Base-by-base conservation (phyloP, 2,888 invertebrate genomes). In the Ditula angustiorana region DNA sequence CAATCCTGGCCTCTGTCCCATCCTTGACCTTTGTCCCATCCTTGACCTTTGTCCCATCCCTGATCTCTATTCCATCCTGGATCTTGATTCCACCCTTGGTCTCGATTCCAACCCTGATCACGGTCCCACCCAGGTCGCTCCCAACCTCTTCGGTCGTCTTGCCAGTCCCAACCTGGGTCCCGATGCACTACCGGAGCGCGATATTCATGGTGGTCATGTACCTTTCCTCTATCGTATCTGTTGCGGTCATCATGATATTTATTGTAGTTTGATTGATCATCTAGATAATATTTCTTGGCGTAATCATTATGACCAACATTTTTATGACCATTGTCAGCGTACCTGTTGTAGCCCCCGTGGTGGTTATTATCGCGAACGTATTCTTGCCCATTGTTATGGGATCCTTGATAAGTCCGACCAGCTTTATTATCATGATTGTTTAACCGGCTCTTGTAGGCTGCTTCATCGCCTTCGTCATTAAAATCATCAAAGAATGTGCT, bases 401-500 rank as follows among this genome's bases (percentile, higher is more conserved):
- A 80, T 8, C 91, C 91, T 41, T 91, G 86, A 68, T 93, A 93
- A 28, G 79, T 84, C 49, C 89, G 82, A 8, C 86, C 90, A 2
- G 86, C 91, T 13, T 89, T 86, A 66, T 91, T 88, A 59, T 92
- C 90, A 62, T 89, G 82, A 55, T 77, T 87, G 61, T 91, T 92
- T 7, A 86, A 64, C 68, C 80, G 85, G 65, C 86, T 92, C 24
- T 91, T 92, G 68, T 88, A 91, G 1, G 85, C 86, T 2, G 92
- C 86, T 78, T 85, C 85, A 66, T 93, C 93, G 1, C 86, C 89
- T 80, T 93, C 93, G 61, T 93, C 93, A 62, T 86, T 91, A 0
- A 85, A 93, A 75, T 95, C 95, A 74, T 96, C 96, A 74, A 95
- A 96, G 82, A 93, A 96, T 26, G 95, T 95, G 61, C 95, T 94